These are phyloP conservation scores for Protonibea diacanthus DNA, from an alignment of 2,797 vertebrate species.

Conservation along the genomic window DNA sequence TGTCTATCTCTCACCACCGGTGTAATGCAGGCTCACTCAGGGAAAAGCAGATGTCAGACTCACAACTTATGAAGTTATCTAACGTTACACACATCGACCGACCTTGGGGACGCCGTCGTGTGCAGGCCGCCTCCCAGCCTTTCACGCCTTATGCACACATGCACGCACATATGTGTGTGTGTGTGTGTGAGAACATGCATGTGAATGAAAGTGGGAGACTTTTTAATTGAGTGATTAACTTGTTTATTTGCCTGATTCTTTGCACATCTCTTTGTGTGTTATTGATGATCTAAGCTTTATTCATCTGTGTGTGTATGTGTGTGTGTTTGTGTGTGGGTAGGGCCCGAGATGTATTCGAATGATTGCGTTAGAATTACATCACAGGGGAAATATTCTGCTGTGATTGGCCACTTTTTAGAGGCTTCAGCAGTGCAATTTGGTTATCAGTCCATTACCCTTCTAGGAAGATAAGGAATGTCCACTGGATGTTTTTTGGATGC, in stretches of 20 bases:
- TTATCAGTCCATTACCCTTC: conserved; percentile 66
- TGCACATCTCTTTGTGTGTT: conserved; percentile 5
- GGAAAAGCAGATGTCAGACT: conserved; percentile 62
- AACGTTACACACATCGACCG: conserved; percentile 29
- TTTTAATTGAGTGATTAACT: conserved; percentile 29
- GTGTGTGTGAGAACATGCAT: conserved; percentile 8
- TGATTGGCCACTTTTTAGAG: conserved; percentile 44
- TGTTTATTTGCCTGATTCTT: conserved; percentile 19
- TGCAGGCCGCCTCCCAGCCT: not conserved
- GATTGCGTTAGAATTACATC: conserved; percentile 56
- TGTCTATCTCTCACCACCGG: conserved; percentile 5
- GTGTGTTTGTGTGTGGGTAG: conserved; percentile 21
- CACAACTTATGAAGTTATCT: conserved; percentile 63
- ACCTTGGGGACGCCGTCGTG: conserved; percentile 62
- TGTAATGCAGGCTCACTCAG: conserved; percentile 35
- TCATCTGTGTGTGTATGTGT: conserved; percentile 6
- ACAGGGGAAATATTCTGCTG: conserved; percentile 38
- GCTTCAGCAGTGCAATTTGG: conserved; percentile 35
- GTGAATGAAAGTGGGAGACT: conserved; percentile 6
- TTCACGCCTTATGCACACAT: not conserved
- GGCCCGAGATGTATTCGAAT: conserved; percentile 42
- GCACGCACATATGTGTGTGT: conserved; percentile 5
- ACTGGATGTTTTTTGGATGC: conserved; percentile 31
- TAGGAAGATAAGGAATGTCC: conserved; percentile 48
- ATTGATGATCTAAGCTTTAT: conserved; percentile 16